Base-by-base conservation (phyloP, 2,797 vertebrate species). In the Florisuga fusca region DNA sequence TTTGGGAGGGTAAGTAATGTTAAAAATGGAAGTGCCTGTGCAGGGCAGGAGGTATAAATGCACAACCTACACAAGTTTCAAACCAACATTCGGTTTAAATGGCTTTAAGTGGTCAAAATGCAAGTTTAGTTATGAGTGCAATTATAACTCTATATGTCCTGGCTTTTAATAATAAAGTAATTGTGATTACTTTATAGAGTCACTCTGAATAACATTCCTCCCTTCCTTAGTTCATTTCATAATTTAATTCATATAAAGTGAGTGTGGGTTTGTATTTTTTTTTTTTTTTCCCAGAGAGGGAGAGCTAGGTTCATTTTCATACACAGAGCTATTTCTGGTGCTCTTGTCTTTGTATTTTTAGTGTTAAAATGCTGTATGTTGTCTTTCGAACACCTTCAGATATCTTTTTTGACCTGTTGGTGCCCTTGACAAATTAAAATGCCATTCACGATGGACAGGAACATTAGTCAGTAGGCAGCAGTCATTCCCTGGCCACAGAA, bases 351-450 rank as follows among this genome's bases (percentile, higher is more conserved):
- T 71, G 23, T 81, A 46, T 43, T 38, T 31, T 38, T 19, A 72
- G 27, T n/a, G 36, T 76, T 92, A 87, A 95, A 82, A 53, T 4
- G 11, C 59, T 34, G 22, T 55, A 46, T 87, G 77, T 87, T 94
- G 23, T 80, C 90, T 95, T 94, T 77, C 82, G 78, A 89, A 68
- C 90, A 94, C 84, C 74, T 93, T 94, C 90, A 89, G 89, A 90
- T 97, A 96, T 95, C 86, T 96, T 92, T 96, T 95, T 90, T 96
- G 90, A 96, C 93, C 94, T 94, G 25, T 77, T 92, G 61, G 33
- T 90, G 54, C 61, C 80, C 63, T 87, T 92, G 95, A 94, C 77
- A 96, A 96, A 96, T 97, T 97, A 94, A 97, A 95, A 95, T 90
- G 96, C 86, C 90, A 71, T 83, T 95, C 84, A 89, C 29, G 1